Base-by-base conservation (phyloP, 2,888 invertebrate genomes). In the Lottia scabra region DNA sequence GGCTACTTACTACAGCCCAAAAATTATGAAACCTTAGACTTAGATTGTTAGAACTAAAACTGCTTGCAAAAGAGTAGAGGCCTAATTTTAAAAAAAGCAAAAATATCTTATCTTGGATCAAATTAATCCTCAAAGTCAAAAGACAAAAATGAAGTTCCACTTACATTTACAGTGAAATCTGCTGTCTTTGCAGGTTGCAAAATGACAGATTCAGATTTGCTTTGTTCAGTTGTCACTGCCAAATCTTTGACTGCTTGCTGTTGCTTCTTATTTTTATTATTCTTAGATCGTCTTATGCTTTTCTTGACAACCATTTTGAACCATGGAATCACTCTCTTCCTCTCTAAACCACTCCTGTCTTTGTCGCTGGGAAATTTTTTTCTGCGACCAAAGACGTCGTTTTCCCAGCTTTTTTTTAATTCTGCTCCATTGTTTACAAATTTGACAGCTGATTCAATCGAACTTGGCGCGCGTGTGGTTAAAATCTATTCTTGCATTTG, bases 341-440 rank as follows among this genome's bases (percentile, higher is more conserved):
- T 56, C 56, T 56, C 23, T 23, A 19, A 38, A 10, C 38, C 38
- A 38, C 38, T 38, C 38, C 38, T 56, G 56, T 19, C 56, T 56
- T 56, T 56, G 56, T 56, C 56, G 56, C 56, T 56, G 56, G 56
- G 56, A 56, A 23, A 23, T 56, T 56, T 56, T n/a, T n/a, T 56
- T 56, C 56, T 56, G 23, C 56, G 56, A 56, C 56, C 19, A 56
- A 23, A 56, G 56, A 56, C 56, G 56, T 23, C 56, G 38, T 38
- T 38, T 23, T 56, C 56, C 56, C 56, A 56, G 56, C 56, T 56
- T 23, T 56, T 56, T 30, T 38, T 38, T 23, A 56, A 19, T 56
- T 56, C 56, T 56, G 56, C 56, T 56, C 56, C 56, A 56, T 56
- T 56, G 56, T 56, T 56, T 19, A 23, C 13, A 56, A n/a, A 23